These are phyloP conservation scores for Drosophila paracracens DNA, from an alignment of 2,888 invertebrate genomes.

Conservation along the genomic window DNA sequence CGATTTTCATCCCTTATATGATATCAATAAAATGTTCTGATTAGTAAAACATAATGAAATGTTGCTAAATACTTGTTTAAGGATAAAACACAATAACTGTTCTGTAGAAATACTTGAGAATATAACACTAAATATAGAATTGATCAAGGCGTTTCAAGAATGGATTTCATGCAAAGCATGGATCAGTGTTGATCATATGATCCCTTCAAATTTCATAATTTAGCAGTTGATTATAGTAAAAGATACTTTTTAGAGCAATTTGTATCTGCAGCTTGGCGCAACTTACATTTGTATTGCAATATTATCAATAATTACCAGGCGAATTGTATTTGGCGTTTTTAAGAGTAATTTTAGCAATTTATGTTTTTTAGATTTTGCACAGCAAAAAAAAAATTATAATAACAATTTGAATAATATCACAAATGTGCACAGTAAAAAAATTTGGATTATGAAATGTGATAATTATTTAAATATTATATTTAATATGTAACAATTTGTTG, in stretches of 20 bases:
- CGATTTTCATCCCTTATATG: not conserved
- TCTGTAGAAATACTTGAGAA: not conserved
- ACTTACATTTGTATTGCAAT: slow-evolving; percentile 31
- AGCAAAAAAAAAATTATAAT: slow-evolving; percentile 19
- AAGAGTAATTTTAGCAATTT: slow-evolving; percentile 6
- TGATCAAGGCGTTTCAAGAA: not conserved
- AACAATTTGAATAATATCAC: slow-evolving; percentile 40
- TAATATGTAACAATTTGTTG: slow-evolving; percentile 13
- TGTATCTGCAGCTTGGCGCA: not conserved
- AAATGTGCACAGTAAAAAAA: slow-evolving; percentile 53
- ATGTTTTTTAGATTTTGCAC: slow-evolving; percentile 10
- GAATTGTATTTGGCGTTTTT: not conserved
- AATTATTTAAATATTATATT: slow-evolving; percentile 20
- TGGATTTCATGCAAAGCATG: not conserved
- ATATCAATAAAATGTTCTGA: not conserved
- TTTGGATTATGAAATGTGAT: slow-evolving; percentile 20
- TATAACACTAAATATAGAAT: not conserved
- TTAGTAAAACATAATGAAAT: not conserved
- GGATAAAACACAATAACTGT: not conserved
- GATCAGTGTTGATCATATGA: not conserved
- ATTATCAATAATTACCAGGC: not conserved
- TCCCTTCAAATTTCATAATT: not conserved
- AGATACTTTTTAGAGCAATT: not conserved
- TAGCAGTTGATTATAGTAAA: not conserved
- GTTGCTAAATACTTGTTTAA: not conserved